A percentile compares a stretch with the other conserved stretches of the same genome.
Evolutionary conservation across 2,888 invertebrate species (phyloP).

Genomic region (Pandemis cinnamomeana): DNA sequence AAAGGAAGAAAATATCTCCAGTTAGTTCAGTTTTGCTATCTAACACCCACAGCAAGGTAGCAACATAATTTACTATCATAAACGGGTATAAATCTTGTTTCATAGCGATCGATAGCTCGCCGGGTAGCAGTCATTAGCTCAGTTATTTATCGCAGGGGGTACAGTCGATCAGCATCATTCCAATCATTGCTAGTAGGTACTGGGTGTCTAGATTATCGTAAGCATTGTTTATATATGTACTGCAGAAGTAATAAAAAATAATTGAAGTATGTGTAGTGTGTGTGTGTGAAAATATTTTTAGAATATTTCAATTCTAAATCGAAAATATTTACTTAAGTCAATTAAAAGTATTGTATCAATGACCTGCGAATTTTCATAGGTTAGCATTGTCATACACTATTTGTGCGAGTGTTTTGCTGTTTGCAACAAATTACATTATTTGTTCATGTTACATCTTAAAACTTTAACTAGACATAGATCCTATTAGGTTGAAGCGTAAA

Average conservation of each 20-base stretch:
- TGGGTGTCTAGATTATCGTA: constrained; percentile 13
- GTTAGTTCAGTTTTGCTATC: constrained; percentile 39
- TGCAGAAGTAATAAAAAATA: no score
- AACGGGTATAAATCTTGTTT: constrained; percentile 59
- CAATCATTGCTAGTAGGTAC: constrained; percentile 18
- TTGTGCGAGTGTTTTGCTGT: no score
- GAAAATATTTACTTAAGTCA: no score
- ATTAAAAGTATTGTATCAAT: no score
- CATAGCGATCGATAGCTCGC: constrained; percentile 55
- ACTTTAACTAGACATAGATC: not conserved
- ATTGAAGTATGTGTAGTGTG: no score
- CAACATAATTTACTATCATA: constrained; percentile 62
- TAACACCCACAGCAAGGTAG: constrained; percentile 61
- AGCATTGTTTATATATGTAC: not conserved
- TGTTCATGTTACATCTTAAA: no score
- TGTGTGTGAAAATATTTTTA: no score
- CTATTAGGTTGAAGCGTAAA: not conserved
- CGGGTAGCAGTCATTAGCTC: constrained; percentile 61
- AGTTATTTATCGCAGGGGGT: constrained; percentile 51
- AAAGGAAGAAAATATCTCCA: constrained; percentile 12
- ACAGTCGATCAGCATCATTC: constrained; percentile 54
- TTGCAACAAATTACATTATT: no score
- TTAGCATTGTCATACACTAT: no score
- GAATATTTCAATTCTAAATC: no score
- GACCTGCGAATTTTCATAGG: no score